Base-by-base conservation (phyloP, 2,113 vertebrate genomes). In the Zingel zingel region DNA sequence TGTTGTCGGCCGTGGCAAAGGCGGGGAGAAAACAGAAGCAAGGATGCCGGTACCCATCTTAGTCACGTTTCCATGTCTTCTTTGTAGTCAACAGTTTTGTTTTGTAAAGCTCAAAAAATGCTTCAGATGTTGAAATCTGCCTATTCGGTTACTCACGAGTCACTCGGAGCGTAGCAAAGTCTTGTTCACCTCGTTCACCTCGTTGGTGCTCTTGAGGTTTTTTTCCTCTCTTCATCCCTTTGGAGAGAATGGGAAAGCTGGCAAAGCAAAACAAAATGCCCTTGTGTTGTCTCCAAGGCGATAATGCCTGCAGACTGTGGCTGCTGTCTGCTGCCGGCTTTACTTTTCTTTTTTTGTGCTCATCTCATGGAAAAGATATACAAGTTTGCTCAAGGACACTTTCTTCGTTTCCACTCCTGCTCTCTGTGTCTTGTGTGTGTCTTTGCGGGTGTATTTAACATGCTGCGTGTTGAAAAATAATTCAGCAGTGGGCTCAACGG, bases 241-340 rank as follows among this genome's bases (percentile, higher is more conserved):
- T 87, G 86, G 85, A 89, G 81, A 51, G 54, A 86, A 83, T 77
- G 67, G 73, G 74, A 77, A 83, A 88, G 67, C 83, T 86, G 84
- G 84, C 85, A 78, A 86, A 89, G 90, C 84, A 89, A 89, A 92
- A 91, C 89, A 92, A 91, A 90, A 91, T 91, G 92, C 91, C 93
- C 92, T 94, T 94, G 92, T 88, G 79, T 84, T 80, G 90, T 91
- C 91, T 92, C 90, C 83, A 81, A 88, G 89, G 89, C 84, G 69
- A 84, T 83, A 68, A 83, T 81, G 84, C 74, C 82, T 82, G 64
- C 82, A 78, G 70, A 83, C 88, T 85, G 76, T 87, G 82, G 79
- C 86, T 87, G 84, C 82, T 82, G 88, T 73, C 69, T 79, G 62
- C 83, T 83, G 36, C 76, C 66, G 68, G 62, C 75, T 88, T 74